A percentile compares a stretch with the other conserved stretches of the same genome.
These are phyloP conservation scores for Stegastes partitus DNA, from an alignment of 2,113 vertebrate genomes.

Conservation along the genomic window DNA sequence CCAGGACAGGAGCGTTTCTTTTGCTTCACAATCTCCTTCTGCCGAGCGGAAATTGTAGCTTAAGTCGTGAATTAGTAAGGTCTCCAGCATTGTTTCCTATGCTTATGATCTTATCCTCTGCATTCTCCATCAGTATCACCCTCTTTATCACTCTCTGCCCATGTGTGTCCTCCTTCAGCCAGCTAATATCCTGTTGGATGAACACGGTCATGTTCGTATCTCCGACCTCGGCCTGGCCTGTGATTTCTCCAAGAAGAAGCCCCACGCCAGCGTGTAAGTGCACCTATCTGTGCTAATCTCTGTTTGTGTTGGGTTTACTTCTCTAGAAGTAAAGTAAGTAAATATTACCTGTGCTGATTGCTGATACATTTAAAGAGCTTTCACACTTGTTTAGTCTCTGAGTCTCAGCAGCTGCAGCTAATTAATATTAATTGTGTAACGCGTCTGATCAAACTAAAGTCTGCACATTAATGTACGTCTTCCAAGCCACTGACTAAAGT, in stretches of 20 bases:
- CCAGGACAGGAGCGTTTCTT: slow-evolving; percentile 56
- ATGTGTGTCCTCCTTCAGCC: slow-evolving; percentile 82
- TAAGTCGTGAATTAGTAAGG: slow-evolving; percentile 53
- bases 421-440: too few relatives aligned
- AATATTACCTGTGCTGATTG: not conserved
- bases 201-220: slow-evolving; percentile 95
- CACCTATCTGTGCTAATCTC: not conserved
- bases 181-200: slow-evolving; percentile 96
- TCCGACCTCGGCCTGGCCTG: slow-evolving; percentile 98
- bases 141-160: slow-evolving; percentile 34
- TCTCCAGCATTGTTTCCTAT: slow-evolving; percentile 19
- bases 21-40: slow-evolving; percentile 1
- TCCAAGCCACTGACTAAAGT: too few relatives aligned
- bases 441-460: too few relatives aligned
- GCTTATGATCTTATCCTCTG: slow-evolving; percentile 26
- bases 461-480: too few relatives aligned
- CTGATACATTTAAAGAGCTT: too few relatives aligned
- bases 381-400: too few relatives aligned
- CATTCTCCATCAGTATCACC: slow-evolving; percentile 11
- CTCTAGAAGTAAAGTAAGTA: not conserved
- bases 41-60: slow-evolving; percentile 53
- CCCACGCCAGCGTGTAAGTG: slow-evolving; percentile 97
- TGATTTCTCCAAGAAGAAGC: slow-evolving; percentile 99
- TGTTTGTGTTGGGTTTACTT: too few relatives aligned
- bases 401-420: not conserved